Percentiles rank a stretch among this genome's conserved stretches.
phyloP scores from a whole-genome alignment of 2,797 vertebrate species.

The Poeciliopsis presidionis region DNA sequence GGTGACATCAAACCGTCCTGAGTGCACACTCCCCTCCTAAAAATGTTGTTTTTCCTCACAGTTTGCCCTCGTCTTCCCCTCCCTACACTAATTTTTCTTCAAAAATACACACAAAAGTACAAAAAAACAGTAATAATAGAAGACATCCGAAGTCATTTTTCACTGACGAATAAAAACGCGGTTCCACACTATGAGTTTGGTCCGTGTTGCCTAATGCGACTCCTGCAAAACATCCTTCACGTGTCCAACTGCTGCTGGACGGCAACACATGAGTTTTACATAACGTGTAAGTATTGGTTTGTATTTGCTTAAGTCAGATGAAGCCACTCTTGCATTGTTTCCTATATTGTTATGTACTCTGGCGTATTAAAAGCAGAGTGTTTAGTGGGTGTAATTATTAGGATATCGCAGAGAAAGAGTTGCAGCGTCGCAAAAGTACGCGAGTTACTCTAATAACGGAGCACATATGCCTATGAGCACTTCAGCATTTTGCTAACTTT shows the following conservation, averaged over 20 bases:
- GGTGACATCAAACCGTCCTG: constrained; percentile 66
- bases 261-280: neutral
- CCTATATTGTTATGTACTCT: neutral
- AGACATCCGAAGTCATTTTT: neutral
- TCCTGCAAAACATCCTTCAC: neutral
- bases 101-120: too few species aligned
- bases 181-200: too few species aligned
- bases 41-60: constrained; percentile 17
- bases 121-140: neutral
- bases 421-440: neutral
- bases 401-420: neutral
- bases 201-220: neutral
- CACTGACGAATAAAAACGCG: too few species aligned
- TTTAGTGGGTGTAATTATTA: too few species aligned
- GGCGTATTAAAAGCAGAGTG: neutral
- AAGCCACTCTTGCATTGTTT: neutral
- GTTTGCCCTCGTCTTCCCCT: neutral
- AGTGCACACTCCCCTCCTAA: constrained; percentile 24
- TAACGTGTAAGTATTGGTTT: neutral
- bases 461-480: neutral
- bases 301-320: neutral
- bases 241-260: neutral
- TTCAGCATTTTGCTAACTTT: neutral
- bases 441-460: neutral
- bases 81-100: neutral